These are phyloP conservation scores for Drosophila villosipedis DNA, from an alignment of 2,888 invertebrate species.

Conservation along the genomic window DNA sequence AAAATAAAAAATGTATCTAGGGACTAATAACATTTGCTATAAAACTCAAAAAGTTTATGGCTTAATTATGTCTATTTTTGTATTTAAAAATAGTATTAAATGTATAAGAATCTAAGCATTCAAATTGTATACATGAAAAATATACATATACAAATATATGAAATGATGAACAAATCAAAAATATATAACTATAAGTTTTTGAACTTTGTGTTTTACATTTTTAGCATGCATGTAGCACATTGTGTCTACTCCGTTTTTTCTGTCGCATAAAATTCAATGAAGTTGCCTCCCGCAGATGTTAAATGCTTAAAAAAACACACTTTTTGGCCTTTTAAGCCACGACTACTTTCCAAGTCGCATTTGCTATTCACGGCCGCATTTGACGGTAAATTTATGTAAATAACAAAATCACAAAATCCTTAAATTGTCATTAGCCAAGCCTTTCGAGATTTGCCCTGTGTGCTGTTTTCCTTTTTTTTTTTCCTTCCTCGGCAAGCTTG, in stretches of 20 bases:
- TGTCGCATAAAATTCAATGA: constrained; percentile 47
- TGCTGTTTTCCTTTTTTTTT: constrained; percentile 20
- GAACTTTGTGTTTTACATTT: not conserved
- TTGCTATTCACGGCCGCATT: constrained; percentile 41
- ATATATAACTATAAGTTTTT: not conserved
- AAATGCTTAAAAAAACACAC: constrained; percentile 20
- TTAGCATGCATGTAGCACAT: not conserved
- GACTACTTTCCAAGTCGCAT: constrained; percentile 15
- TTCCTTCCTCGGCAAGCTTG: constrained; percentile 8
- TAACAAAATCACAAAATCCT: constrained; percentile 78
- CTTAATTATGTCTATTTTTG: not conserved
- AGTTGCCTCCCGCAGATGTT: constrained; percentile 26
- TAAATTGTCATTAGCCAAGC: constrained; percentile 80
- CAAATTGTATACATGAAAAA: not conserved
- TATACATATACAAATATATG: not conserved
- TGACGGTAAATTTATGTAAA: constrained; percentile 74
- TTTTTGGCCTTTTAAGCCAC: constrained; percentile 19
- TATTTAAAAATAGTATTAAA: not conserved
- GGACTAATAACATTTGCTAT: not conserved
- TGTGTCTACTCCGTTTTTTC: not conserved
- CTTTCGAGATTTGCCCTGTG: constrained; percentile 56
- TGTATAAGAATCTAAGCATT: not conserved
- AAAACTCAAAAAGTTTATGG: not conserved
- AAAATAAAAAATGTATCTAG: not conserved
- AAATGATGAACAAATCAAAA: not conserved